Percentiles rank a stretch among this genome's conserved stretches.
Evolutionary conservation across 2,888 invertebrate genomes (phyloP).

Genomic region (Galeruca laticollis): DNA sequence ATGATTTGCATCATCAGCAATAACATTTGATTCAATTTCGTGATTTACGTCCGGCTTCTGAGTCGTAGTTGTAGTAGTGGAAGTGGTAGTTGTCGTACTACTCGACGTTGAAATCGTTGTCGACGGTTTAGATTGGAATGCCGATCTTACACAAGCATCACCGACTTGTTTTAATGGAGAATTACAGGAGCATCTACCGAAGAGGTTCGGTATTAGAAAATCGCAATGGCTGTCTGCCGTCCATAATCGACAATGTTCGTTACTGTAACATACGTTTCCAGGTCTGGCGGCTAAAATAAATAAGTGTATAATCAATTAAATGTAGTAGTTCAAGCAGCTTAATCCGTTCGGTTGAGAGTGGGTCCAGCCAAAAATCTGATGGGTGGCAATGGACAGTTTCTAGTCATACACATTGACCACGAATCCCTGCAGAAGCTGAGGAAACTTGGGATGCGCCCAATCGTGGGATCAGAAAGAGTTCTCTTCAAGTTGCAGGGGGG

Average conservation of each 20-base stretch:
- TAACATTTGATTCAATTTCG: slow-evolving; percentile 47
- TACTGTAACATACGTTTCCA: slow-evolving; percentile 90
- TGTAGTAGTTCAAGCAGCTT: too few relatives aligned
- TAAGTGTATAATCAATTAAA: too few relatives aligned
- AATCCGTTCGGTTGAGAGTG: too few relatives aligned
- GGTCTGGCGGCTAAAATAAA: slow-evolving; percentile 82
- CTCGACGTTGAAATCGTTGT: slow-evolving; percentile 54
- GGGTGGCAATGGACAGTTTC: too few relatives aligned
- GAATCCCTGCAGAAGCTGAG: too few relatives aligned
- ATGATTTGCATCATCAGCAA: slow-evolving; percentile 31
- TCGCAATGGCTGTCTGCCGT: slow-evolving; percentile 88
- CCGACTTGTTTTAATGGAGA: slow-evolving; percentile 75
- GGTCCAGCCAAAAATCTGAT: too few relatives aligned
- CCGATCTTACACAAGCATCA: slow-evolving; percentile 72
- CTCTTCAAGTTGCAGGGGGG: too few relatives aligned
- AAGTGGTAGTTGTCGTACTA: slow-evolving; percentile 41
- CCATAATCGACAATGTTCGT: slow-evolving; percentile 88
- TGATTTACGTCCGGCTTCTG: slow-evolving; percentile 27
- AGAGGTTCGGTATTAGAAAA: slow-evolving; percentile 89
- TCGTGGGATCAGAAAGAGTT: too few relatives aligned
- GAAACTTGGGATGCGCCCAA: too few relatives aligned
- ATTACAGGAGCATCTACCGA: slow-evolving; percentile 89
- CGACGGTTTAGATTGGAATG: slow-evolving; percentile 62
- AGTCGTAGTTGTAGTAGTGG: slow-evolving; percentile 58
- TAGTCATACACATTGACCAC: too few relatives aligned